These are phyloP conservation scores for Grallaria varia DNA, from an alignment of 2,113 vertebrate species.

Conservation along the genomic window DNA sequence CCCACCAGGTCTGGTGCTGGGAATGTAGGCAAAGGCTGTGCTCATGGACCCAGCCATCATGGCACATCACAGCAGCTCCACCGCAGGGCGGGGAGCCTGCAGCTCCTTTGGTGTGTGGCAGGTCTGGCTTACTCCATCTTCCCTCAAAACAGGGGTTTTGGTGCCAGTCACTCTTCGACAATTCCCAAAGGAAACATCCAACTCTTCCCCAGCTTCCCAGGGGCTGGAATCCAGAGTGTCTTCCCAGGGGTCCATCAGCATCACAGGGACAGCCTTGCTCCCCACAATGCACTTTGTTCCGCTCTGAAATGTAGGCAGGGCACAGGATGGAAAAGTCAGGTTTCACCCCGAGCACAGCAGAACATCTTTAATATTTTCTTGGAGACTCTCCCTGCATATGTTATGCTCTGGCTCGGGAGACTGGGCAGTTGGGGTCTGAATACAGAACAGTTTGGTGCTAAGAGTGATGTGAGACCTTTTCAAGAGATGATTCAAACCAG, in stretches of 20 bases:
- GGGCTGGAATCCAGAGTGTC: background rate
- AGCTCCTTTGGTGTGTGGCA: fast-evolving
- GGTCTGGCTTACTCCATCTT: background rate
- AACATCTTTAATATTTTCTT: background rate
- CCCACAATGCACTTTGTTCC: fast-evolving
- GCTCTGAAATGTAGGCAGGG: background rate
- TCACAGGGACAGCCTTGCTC: background rate
- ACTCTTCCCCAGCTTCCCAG: background rate
- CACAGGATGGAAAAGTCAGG: background rate
- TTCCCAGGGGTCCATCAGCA: background rate
- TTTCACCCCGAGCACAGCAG: background rate
- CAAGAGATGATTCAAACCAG: background rate
- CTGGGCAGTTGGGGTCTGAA: background rate
- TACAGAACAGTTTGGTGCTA: background rate
- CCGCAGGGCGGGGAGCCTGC: background rate
- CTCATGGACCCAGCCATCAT: background rate
- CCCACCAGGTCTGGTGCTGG: background rate
- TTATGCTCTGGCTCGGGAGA: background rate
- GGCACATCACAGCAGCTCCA: background rate
- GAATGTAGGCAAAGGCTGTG: background rate
- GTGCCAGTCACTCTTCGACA: background rate
- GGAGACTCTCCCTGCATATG: background rate
- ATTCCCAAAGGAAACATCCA: background rate
- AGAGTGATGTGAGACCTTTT: background rate
- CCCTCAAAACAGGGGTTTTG: background rate